Evolutionary conservation across 2,113 vertebrate genomes (phyloP).

Genomic region (Rhinogobius similis): DNA sequence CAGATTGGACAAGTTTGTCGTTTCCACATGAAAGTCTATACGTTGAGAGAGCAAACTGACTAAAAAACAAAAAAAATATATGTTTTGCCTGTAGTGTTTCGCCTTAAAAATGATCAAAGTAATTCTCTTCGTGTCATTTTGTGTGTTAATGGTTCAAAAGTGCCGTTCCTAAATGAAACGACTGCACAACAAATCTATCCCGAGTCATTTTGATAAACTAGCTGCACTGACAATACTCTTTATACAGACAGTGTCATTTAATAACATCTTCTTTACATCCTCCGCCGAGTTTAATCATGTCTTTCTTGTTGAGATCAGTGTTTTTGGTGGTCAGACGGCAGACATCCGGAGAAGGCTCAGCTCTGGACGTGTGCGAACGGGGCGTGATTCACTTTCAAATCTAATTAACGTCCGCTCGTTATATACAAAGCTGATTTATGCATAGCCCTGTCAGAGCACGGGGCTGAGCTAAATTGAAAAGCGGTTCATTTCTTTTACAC

Average conservation of each 20-base stretch:
- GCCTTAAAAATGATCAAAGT: no score
- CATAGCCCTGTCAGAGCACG: neutral
- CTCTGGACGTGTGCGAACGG: neutral
- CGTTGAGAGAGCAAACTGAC: no score
- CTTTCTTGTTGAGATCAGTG: neutral
- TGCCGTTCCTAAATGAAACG: no score
- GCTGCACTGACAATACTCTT: no score
- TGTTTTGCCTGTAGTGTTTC: no score
- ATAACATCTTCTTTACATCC: neutral
- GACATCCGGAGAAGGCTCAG: neutral
- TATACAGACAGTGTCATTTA: neutral
- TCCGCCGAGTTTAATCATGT: neutral
- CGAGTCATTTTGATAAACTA: no score
- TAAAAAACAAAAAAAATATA: no score
- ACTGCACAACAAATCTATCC: no score
- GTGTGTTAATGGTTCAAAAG: no score
- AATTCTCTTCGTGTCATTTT: no score
- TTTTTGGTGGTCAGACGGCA: neutral
- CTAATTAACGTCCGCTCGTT: neutral
- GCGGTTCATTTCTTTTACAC: neutral
- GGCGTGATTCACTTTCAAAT: neutral
- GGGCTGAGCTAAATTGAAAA: neutral
- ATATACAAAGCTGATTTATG: neutral
- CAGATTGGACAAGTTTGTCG: no score
- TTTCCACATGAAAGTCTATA: no score